These are phyloP conservation scores for Botia almorhae DNA, from an alignment of 2,797 vertebrate species.

Conservation along the genomic window DNA sequence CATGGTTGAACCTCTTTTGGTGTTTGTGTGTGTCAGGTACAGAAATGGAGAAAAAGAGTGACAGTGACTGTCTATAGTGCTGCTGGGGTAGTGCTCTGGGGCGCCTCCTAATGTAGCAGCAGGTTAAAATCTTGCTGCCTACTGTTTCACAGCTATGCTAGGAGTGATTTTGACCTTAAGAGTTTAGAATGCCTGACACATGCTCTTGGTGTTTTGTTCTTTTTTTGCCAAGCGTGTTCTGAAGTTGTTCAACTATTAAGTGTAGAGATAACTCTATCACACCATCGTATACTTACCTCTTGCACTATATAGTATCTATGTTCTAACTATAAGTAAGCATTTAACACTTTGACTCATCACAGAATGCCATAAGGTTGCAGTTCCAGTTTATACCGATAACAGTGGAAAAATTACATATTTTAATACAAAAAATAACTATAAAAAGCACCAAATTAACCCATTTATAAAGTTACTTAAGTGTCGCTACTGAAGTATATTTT, in stretches of 20 bases:
- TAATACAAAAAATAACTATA: not conserved
- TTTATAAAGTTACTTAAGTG: not conserved
- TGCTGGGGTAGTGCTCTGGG: conserved; percentile 7
- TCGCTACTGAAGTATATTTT: not conserved
- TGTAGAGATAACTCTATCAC: conserved; percentile 22
- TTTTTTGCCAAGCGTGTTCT: conserved; percentile 29
- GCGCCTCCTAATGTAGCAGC: conserved; percentile 3
- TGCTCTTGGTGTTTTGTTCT: not conserved
- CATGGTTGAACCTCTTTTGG: conserved; percentile 16
- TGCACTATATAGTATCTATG: not conserved
- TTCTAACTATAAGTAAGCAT: no score
- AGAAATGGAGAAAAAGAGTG: not conserved
- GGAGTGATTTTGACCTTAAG: conserved; percentile 14
- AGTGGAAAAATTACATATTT: not conserved
- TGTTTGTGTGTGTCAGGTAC: conserved; percentile 2
- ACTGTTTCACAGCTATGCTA: conserved; percentile 20
- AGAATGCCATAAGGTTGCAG: no score
- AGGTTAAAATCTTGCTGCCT: not conserved
- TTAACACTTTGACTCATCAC: no score
- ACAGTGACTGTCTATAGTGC: not conserved
- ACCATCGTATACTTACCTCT: not conserved
- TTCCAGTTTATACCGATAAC: no score
- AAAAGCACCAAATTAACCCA: not conserved
- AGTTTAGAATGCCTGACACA: conserved; percentile 21
- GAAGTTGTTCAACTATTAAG: conserved; percentile 39